phyloP scores from a whole-genome alignment of 2,797 vertebrate species.

The Aeoliscus strigatus region DNA sequence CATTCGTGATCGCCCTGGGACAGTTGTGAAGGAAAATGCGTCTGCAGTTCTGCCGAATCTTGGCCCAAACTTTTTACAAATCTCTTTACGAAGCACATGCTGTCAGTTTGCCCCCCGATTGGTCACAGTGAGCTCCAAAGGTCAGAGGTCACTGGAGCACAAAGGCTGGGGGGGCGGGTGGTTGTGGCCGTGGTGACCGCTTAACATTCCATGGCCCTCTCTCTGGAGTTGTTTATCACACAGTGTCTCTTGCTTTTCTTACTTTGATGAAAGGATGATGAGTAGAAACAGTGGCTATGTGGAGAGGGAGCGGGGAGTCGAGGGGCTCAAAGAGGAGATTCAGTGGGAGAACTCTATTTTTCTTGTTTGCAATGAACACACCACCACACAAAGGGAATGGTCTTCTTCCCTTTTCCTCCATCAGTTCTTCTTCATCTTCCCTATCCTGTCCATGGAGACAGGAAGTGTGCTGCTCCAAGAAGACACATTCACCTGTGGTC shows the following conservation, averaged over 20 bases:
- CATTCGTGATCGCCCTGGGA: no score
- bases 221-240: conserved; percentile 46
- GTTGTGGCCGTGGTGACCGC: conserved; percentile 22
- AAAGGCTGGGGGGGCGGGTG: conserved; percentile 44
- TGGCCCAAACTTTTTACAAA: no score
- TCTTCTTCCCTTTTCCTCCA: no score
- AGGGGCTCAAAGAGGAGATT: not conserved
- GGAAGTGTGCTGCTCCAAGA: no score
- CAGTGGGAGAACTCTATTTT: no score
- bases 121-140: conserved; percentile 46
- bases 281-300: conserved; percentile 12
- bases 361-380: no score
- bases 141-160: conserved; percentile 47
- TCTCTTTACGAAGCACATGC: conserved; percentile 21
- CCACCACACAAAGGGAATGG: no score
- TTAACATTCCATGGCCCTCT: conserved; percentile 55
- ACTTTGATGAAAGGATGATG: conserved; percentile 22
- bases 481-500: no score
- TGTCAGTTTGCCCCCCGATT: conserved; percentile 57
- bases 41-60: no score
- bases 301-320: not conserved
- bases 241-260: conserved; percentile 33
- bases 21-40: no score
- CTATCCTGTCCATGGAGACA: no score
- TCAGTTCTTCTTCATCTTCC: no score